Evolutionary conservation across 2,888 invertebrate genomes (phyloP), one percentile per base, ranked within the genome.

Genomic region (Ectropis crepuscularia): DNA sequence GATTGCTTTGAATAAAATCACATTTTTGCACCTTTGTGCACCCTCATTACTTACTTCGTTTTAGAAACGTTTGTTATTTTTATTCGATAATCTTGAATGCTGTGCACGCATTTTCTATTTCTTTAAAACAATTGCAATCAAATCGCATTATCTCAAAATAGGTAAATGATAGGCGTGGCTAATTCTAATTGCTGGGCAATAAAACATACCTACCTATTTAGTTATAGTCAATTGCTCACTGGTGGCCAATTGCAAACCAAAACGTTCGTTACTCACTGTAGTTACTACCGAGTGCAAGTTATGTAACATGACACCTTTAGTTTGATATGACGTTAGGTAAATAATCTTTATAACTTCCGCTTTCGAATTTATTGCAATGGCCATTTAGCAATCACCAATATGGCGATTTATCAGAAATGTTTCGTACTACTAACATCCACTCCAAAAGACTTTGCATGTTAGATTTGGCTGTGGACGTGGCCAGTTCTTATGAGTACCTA

Each of bases 281-380:
- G 63, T 61, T 67, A 10, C 46, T 36, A 46, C 45, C 38, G 46
- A 54, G 47, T 49, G 58, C 45, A 61, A 53, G 57, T 72, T 70
- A 58, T 55, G 64, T 65, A 71, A 73, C 53, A 41, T 60, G 67
- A 61, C 70, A 73, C 66, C 70, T 72, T 71, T 63, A 68, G 66
- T 61, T 72, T 70, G 65, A 64, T 69, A 68, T 72, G 69, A 72
- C 65, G 70, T 75, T 73, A 69, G 70, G 71, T 61, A 75, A 74
- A 75, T 72, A 70, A 55, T 63, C 67, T 68, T 72, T 72, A 72
- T 57, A 65, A 55, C 70, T 73, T 74, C 73, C 74, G 73, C 71
- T 72, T 73, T 69, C 68, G 55, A 66, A 64, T 69, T 71, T 71
- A 71, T 70, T 71, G 69, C 63, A 69, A 62, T 57, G 49, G 58